Evolutionary conservation across 2,888 invertebrate species (phyloP).

Genomic region (Acronicta psi): DNA sequence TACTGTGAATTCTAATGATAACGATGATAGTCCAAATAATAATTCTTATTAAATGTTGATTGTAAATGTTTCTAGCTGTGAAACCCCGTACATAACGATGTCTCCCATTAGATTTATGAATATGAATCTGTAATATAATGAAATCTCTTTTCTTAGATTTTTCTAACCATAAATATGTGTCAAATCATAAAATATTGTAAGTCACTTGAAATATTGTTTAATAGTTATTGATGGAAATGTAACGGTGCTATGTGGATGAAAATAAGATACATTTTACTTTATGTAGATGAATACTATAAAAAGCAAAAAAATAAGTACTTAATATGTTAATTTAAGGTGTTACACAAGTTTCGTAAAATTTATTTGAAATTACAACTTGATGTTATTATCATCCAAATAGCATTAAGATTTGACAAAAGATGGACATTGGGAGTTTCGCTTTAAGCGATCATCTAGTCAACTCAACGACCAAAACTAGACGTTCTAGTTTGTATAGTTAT

Average conservation of each 20-base stretch:
- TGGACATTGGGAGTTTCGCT: constrained; percentile 17
- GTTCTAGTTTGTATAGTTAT: constrained; percentile 50
- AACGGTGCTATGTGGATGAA: constrained; percentile 51
- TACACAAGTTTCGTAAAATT: neutral
- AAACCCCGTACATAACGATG: constrained; percentile 69
- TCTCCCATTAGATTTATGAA: constrained; percentile 66
- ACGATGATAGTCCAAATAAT: constrained; percentile 83
- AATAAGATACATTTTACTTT: constrained; percentile 5
- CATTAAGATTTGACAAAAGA: constrained; percentile 14
- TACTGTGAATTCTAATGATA: constrained; percentile 70
- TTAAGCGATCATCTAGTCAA: constrained; percentile 36
- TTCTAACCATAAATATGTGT: constrained; percentile 55
- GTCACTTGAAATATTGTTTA: constrained; percentile 29
- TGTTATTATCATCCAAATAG: constrained; percentile 33
- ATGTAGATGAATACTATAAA: neutral
- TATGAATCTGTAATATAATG: constrained; percentile 50
- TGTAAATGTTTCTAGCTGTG: constrained; percentile 65
- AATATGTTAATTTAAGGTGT: neutral
- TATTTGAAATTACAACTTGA: neutral
- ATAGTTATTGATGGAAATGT: constrained; percentile 36
- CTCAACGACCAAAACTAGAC: constrained; percentile 62
- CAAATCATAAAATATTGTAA: constrained; percentile 40
- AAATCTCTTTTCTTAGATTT: constrained; percentile 53
- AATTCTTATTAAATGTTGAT: constrained; percentile 76
- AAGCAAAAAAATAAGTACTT: neutral